Evolutionary conservation across 1,140 invertebrate species (phyloP).

Genomic region (Cyphomyrmex costatus): DNA sequence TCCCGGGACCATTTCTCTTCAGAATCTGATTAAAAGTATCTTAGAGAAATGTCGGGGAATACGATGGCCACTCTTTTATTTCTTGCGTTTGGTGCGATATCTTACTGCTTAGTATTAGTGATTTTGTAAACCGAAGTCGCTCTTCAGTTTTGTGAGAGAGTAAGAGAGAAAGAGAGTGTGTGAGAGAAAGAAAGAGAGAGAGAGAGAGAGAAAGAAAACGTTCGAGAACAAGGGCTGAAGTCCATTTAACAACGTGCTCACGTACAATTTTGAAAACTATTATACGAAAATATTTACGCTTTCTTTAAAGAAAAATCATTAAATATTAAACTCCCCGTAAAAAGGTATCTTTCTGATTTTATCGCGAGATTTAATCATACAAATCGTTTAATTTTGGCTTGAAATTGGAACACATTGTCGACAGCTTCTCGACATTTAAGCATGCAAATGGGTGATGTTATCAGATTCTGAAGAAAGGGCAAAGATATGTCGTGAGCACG

Average conservation of each 20-base stretch:
- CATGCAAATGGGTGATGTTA: neutral
- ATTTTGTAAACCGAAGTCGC: slow-evolving; percentile 56
- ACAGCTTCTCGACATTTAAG: neutral
- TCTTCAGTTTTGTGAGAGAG: slow-evolving; percentile 48
- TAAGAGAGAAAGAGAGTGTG: neutral
- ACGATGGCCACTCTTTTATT: slow-evolving; percentile 30
- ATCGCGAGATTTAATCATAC: neutral
- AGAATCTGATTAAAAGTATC: slow-evolving; percentile 24
- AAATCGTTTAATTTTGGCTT: neutral
- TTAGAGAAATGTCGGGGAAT: neutral
- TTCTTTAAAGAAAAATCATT: neutral
- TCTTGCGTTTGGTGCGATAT: slow-evolving; percentile 61
- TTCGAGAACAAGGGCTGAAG: slow-evolving; percentile 51
- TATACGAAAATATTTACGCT: neutral
- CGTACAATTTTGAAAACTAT: slow-evolving; percentile 24
- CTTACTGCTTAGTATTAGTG: slow-evolving; percentile 62
- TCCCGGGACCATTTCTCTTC: neutral
- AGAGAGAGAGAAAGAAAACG: slow-evolving; percentile 57
- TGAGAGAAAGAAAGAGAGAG: neutral
- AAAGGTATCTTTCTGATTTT: slow-evolving; percentile 28
- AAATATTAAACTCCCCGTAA: neutral
- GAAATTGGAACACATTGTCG: neutral
- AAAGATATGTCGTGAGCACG: slow-evolving; percentile 31
- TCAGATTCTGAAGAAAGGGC: neutral
- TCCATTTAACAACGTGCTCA: slow-evolving; percentile 49